Base-by-base conservation (phyloP, 2,113 vertebrate species). In the Tretioscincus oriximinensis region DNA sequence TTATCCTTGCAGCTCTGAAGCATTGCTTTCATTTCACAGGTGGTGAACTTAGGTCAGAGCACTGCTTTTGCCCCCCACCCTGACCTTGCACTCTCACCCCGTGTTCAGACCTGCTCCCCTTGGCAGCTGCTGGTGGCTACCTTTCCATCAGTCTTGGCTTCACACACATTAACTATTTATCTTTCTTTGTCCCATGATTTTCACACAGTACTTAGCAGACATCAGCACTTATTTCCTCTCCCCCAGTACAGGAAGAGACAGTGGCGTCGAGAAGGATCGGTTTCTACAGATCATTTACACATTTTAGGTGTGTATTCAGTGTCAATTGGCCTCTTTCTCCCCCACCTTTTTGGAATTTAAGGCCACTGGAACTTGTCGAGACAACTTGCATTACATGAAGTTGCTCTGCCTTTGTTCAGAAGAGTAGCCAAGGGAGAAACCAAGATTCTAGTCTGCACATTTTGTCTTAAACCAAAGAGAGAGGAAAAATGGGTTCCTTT, bases 121-220 rank as follows among this genome's bases (percentile, higher is more conserved):
- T 7, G 7, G 45, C 60, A 73, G 45, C 61, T 21, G 70, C 28
- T 35, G 28, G 41, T 18, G 5, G n/a, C 2, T 18, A 26, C 31
- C 28, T 4, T 26, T 8, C 28, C 4, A 3, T 64, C 49, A 28
- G n/a, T 31, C 51, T 45, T 45, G 65, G 58, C 45, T 26, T 63
- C 6, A 22, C 21, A 7, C 60, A 22, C 61, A 66, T 80, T 80
- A 72, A 65, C 31, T 60, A 45, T 88, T 84, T 85, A 70, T 76
- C 35, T 35, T 63, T 28, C 47, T 72, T n/a, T 24, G 26, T 22
- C 22, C 67, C 51, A 26, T 58, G 74, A 54, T 73, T 69, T 68
- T 73, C 54, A 2, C 77, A 73, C 63, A 65, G 5, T 16, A 12
- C 58, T 51, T 47, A 60, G 65, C 77, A 51, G 66, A 28, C 18